Evolutionary conservation across 2,113 vertebrate genomes (phyloP), one percentile per base, ranked within the genome.

Genomic region (Hippocampus comes): DNA sequence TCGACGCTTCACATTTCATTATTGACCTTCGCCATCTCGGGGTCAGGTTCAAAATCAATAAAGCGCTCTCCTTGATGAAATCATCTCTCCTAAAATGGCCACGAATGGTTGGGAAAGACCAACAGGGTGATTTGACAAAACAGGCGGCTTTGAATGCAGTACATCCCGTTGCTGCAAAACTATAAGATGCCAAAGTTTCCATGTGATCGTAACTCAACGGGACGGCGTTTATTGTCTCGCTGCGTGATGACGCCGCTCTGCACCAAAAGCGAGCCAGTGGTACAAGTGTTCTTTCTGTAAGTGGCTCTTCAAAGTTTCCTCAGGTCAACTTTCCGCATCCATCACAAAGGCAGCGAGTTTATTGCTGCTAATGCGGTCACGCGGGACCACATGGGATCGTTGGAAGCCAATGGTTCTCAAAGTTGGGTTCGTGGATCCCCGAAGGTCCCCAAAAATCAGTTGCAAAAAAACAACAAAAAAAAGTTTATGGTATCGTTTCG

Each of bases 211-310:
- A 57, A 57, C 55, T 57, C 55, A 57, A 57, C 21, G 55, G 9
- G 21, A 23, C 1, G 55, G 55, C 43, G 10, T 42, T 75, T 46
- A 30, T 56, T 8, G 9, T 1, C 0, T 14, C 25, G 0, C 51
- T n/a, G 6, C 46, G 65, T 64, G 66, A 80, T 75, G 67, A 72
- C 11, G 68, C 1, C 2, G 15, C 18, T 5, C 14, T 48, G 11
- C 9, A 21, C 1, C 1, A 60, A 20, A 48, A 49, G 7, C 57
- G 23, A 73, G 56, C 65, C 55, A 60, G 60, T 1, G 64, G 43
- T 10, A 59, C 56, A 57, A 57, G 23, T 57, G 23, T 57, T 57
- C 23, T 57, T 57, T 25, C 56, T 57, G 10, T 25, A 57, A 57
- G 56, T 11, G 56, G 23, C n/a, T 57, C 56, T 57, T 25, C 9